Evolutionary conservation across 2,113 vertebrate genomes (phyloP).

Genomic region (Ancistrus triradiatus): DNA sequence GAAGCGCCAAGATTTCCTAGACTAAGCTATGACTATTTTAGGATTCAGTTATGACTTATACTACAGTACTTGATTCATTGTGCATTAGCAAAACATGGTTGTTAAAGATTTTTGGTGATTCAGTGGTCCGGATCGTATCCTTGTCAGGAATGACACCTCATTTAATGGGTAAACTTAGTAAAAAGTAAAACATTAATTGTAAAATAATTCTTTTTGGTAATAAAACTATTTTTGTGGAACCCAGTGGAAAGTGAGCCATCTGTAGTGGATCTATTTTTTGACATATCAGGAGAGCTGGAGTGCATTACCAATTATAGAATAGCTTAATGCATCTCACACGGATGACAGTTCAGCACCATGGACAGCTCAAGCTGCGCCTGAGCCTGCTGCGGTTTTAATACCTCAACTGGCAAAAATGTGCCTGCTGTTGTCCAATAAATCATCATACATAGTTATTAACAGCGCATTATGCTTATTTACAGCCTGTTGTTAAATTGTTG

Average conservation of each 20-base stretch:
- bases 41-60: not conserved
- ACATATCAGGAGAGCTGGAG: conserved; percentile 11
- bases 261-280: conserved; percentile 12
- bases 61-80: too few species aligned
- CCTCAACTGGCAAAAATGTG: conserved; percentile 18
- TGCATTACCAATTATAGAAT: conserved; percentile 20
- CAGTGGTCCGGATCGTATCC: too few species aligned
- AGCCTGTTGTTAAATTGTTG: not conserved
- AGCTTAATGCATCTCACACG: conserved; percentile 14
- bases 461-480: not conserved
- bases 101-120: too few species aligned
- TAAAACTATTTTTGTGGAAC: too few species aligned
- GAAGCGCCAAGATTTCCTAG: not conserved
- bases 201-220: too few species aligned
- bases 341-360: conserved; percentile 41
- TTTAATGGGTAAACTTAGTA: too few species aligned
- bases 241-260: not conserved
- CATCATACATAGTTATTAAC: too few species aligned
- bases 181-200: too few species aligned
- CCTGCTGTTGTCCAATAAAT: not conserved
- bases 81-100: too few species aligned
- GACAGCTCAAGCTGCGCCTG: conserved; percentile 29
- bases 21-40: not conserved
- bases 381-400: conserved; percentile 8
- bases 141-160: too few species aligned